Percentiles rank a stretch among this genome's conserved stretches.
Evolutionary conservation across 2,797 vertebrate genomes (phyloP).

Genomic region (Acomys russatus): DNA sequence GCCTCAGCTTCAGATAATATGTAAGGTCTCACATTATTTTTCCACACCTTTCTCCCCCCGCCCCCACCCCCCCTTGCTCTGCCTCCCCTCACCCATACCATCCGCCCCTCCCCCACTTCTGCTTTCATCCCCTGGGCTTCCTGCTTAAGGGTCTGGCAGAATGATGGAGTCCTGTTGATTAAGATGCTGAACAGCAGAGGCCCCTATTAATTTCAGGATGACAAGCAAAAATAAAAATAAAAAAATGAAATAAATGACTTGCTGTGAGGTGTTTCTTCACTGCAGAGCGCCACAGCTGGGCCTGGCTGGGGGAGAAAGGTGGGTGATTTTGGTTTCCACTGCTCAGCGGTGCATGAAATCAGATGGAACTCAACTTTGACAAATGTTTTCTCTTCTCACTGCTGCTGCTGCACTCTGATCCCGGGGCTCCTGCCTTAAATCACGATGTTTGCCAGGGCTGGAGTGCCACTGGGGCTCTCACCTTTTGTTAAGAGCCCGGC

Average conservation of each 20-base stretch:
- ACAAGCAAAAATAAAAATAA: conserved; percentile 69
- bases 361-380: conserved; percentile 74
- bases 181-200: conserved; percentile 77
- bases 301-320: conserved; percentile 74
- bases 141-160: conserved; percentile 77
- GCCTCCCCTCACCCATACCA: not conserved
- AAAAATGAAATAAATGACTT: conserved; percentile 74
- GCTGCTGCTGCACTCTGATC: conserved; percentile 27
- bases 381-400: conserved; percentile 64
- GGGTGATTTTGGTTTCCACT: conserved; percentile 67
- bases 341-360: conserved; percentile 74
- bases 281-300: conserved; percentile 51
- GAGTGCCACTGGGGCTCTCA: not conserved
- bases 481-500: not conserved
- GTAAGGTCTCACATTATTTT: conserved; percentile 82
- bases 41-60: conserved; percentile 75
- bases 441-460: fast-evolving
- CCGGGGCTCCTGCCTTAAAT: not conserved
- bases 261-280: conserved; percentile 34
- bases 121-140: conserved; percentile 58
- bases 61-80: not conserved
- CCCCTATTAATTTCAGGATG: conserved; percentile 81
- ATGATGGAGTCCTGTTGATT: conserved; percentile 23
- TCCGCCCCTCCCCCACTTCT: not conserved
- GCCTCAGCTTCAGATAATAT: conserved; percentile 82